phyloP scores from a whole-genome alignment of 2,113 vertebrate species.

The Thunnus maccoyii region DNA sequence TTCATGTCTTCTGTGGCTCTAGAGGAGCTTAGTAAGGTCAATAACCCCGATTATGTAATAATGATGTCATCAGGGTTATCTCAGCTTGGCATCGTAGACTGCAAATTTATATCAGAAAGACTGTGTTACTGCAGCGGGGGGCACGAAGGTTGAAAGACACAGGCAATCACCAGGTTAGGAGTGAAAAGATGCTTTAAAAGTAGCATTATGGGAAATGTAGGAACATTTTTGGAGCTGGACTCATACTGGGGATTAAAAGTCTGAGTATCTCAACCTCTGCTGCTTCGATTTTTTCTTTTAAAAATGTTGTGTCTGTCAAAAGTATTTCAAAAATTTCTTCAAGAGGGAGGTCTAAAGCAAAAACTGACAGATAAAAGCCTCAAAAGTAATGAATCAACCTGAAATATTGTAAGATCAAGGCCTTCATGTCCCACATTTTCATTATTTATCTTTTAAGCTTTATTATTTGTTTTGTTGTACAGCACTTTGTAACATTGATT shows the following conservation, averaged over 20 bases:
- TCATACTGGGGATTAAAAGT: background rate
- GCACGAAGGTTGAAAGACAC: background rate
- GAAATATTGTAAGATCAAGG: background rate
- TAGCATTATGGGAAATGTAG: background rate
- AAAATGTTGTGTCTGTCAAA: too few relatives aligned
- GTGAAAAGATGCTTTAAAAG: background rate
- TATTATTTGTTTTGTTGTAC: conserved; percentile 9
- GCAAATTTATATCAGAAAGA: background rate
- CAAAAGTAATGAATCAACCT: background rate
- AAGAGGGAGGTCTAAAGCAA: background rate
- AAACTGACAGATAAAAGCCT: background rate
- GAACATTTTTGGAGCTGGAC: background rate
- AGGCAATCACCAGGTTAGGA: background rate
- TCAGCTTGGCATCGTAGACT: background rate
- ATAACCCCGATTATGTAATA: too few relatives aligned
- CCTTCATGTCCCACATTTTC: conserved; percentile 13
- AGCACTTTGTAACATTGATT: conserved; percentile 65
- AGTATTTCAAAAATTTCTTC: background rate
- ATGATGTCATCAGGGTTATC: too few relatives aligned
- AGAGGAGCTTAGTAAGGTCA: background rate
- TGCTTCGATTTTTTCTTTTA: background rate
- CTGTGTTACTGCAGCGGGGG: background rate
- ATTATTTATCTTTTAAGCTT: conserved; percentile 13
- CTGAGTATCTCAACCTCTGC: background rate
- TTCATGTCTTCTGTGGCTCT: background rate